Percentiles rank a stretch among this genome's conserved stretches.
Evolutionary conservation across 2,888 invertebrate species (phyloP).

Genomic region (Nephrotoma flavescens): DNA sequence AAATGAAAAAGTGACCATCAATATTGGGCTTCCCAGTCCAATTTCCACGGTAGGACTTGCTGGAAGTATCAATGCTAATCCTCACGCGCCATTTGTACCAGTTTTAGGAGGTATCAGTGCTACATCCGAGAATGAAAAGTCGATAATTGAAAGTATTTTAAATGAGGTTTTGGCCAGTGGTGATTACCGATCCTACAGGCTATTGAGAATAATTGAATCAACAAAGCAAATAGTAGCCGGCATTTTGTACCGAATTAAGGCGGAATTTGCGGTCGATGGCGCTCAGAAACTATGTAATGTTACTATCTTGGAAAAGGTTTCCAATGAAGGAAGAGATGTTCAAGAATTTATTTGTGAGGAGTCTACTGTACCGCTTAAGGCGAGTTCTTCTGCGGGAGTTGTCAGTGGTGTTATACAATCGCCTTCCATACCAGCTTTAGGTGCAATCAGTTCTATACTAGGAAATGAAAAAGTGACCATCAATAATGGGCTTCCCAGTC

Average conservation of each 20-base stretch:
- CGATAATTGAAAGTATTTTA: background rate
- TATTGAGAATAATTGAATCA: conserved; percentile 30
- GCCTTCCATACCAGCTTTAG: background rate
- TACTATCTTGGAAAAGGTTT: background rate
- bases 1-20: too few species aligned
- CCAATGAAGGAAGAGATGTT: background rate
- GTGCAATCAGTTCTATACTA: background rate
- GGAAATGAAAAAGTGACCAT: background rate
- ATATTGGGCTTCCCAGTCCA: too few species aligned
- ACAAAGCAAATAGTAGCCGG: conserved; percentile 40
- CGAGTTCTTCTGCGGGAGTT: background rate
- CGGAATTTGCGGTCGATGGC: conserved; percentile 39
- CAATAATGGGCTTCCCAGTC: too few species aligned
- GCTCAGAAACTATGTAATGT: conserved; percentile 17
- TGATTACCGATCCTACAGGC: background rate
- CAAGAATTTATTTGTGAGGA: background rate
- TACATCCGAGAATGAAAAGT: too few species aligned
- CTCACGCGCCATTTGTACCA: too few species aligned
- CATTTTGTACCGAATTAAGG: conserved; percentile 39
- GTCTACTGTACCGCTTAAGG: background rate
- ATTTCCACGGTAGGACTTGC: too few species aligned
- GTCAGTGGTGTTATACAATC: background rate
- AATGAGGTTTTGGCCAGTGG: background rate
- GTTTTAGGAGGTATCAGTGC: too few species aligned
- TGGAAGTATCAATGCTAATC: too few species aligned